Evolutionary conservation across 2,113 vertebrate species (phyloP), one percentile per base, ranked within the genome.

Genomic region (Bos javanicus): DNA sequence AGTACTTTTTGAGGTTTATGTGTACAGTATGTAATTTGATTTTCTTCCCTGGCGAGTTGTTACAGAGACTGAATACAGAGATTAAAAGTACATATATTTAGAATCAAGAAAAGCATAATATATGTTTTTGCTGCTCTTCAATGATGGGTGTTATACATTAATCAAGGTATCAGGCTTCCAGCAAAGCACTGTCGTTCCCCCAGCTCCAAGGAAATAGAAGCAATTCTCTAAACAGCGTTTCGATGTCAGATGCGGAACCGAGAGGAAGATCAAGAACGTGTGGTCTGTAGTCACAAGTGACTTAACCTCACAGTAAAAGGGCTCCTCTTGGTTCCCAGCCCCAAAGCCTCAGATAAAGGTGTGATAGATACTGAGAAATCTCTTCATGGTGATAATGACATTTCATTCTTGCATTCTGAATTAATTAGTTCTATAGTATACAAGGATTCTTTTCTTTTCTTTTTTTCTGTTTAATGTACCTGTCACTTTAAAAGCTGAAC

Each of bases 1-100:
- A 98, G 98, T 96, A 96, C 85, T 96, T 98, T 97, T 97, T 95
- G 97, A 97, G 76, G 85, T 94, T 98, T 97, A 87, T 98, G 95
- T 98, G 93, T 94, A 95, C 39, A 87, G 91, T 94, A 57, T 96
- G 87, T 91, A 94, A 98, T 99, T 98, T 98, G 56, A 98, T 97
- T 98, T 97, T 52, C 97, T 97, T 98, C 93, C 97, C 93, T 64
- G 83, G 95, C 14, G 83, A 78, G 78, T 98, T 98, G 57, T 96
- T 96, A 87, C 57, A 10, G 78, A 95, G 97, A 86, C 96, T 97
- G 98, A 98, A 95, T 93, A 56, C 33, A 76, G 97, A 98, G 64
- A 98, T 67, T 89, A 93, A 98, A 98, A 84, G 7, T 60, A 43
- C 36, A 50, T 95, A 90, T 91, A 97, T 97, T 97, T 94, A 98